Percentiles rank a stretch among this genome's conserved stretches.
Conservation (phyloP, 1,140 invertebrate species). For the Phortica variegata region DNA sequence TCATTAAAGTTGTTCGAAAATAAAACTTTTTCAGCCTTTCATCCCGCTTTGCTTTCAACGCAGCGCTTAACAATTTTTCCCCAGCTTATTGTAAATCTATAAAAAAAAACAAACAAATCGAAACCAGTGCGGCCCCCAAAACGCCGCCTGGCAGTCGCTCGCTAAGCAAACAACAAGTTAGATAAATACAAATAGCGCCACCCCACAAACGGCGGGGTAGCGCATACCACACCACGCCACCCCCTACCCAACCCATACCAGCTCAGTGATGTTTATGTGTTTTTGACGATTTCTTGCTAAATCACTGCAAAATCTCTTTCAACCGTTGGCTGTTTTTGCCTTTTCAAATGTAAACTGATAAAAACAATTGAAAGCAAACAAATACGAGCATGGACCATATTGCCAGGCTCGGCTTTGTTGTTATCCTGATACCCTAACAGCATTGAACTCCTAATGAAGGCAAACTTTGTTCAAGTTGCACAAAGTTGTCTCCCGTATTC, state of each 20-base stretch:
- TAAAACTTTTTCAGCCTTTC: conserved; percentile 28
- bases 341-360: conserved; percentile 50
- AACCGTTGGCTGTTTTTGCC: conserved; percentile 13
- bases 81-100: no score
- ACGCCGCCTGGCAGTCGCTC: background rate
- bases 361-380: conserved; percentile 54
- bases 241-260: no score
- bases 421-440: no score
- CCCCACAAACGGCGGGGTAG: no score
- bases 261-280: conserved; percentile 54
- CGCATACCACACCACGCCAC: no score
- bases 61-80: conserved; percentile 5
- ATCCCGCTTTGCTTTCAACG: background rate
- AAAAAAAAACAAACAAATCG: conserved; percentile 35
- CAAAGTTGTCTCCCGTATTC: no score
- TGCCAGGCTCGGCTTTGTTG: no score
- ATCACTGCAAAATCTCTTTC: conserved; percentile 48
- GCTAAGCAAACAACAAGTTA: background rate
- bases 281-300: conserved; percentile 46
- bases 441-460: no score
- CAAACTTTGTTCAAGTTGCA: no score
- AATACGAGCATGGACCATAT: conserved; percentile 18
- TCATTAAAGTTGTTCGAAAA: no score
- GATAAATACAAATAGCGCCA: background rate
- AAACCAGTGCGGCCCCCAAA: conserved; percentile 23